Conservation (phyloP, 2,888 invertebrate species). For the Strigamia maritima region DNA sequence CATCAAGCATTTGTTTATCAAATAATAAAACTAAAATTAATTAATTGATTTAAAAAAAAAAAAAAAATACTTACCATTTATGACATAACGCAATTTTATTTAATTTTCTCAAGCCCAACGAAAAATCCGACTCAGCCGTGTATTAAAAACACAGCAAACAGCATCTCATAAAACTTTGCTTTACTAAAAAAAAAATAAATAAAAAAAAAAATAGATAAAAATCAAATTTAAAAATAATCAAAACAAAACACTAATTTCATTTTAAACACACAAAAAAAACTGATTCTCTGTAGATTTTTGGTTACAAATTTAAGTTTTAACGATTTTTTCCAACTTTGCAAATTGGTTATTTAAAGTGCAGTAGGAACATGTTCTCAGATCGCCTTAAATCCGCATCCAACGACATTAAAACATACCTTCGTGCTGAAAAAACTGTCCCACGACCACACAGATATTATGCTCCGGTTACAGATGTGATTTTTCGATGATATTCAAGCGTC, state of each 20-base stretch:
- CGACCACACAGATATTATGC: background rate
- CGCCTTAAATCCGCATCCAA: background rate
- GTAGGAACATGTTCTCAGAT: background rate
- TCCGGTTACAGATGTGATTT: background rate
- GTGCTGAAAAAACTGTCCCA: background rate
- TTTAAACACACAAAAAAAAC: too few relatives aligned
- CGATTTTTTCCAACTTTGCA: background rate
- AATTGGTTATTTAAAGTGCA: background rate
- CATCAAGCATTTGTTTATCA: background rate
- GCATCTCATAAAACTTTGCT: background rate
- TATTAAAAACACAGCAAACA: background rate
- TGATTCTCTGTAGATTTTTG: too few relatives aligned
- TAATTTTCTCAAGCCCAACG: constrained; percentile 2
- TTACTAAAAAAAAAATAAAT: background rate
- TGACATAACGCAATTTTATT: background rate
- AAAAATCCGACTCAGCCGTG: background rate
- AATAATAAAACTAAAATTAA: background rate
- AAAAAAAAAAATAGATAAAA: background rate
- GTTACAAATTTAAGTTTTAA: background rate
- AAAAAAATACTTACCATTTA: background rate
- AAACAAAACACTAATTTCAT: too few relatives aligned
- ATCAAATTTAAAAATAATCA: background rate
- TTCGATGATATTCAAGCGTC: constrained; percentile 16
- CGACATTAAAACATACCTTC: background rate
- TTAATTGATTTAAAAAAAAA: background rate